Evolutionary conservation across 2,113 vertebrate genomes (phyloP).

Genomic region (Xyrauchen texanus): DNA sequence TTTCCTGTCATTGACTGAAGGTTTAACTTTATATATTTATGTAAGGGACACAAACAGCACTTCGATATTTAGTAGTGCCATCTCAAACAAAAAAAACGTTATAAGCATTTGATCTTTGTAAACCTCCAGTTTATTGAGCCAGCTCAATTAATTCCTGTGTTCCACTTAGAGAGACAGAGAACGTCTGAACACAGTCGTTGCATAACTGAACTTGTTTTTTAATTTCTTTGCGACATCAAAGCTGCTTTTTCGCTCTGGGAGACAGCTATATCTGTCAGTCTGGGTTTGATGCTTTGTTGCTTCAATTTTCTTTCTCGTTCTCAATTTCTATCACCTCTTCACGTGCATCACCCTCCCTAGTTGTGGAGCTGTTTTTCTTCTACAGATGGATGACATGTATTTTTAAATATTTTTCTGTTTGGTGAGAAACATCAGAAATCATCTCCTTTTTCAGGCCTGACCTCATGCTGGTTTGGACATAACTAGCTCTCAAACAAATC

Average conservation of each 20-base stretch:
- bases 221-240: slow-evolving; percentile 62
- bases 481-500: not conserved
- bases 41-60: not conserved
- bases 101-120: slow-evolving; percentile 3
- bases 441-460: not conserved
- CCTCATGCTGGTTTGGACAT: not conserved
- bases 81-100: not conserved
- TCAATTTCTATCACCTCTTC: slow-evolving; percentile 13
- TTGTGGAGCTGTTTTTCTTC: slow-evolving; percentile 9
- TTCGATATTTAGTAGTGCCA: not conserved
- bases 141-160: not conserved
- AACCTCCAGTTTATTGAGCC: not conserved
- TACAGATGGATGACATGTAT: not conserved
- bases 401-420: not conserved
- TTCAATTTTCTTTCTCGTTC: slow-evolving; percentile 33
- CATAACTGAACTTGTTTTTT: slow-evolving; percentile 54
- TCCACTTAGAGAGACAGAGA: slow-evolving; percentile 6
- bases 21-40: not conserved
- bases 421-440: not conserved
- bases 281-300: slow-evolving; percentile 45
- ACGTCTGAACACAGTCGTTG: slow-evolving; percentile 37
- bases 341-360: not conserved
- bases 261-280: slow-evolving; percentile 56
- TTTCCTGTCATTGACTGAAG: not conserved
- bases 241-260: slow-evolving; percentile 55